Conservation (phyloP, 2,888 invertebrate genomes). For the Eupelmus urozonus region DNA sequence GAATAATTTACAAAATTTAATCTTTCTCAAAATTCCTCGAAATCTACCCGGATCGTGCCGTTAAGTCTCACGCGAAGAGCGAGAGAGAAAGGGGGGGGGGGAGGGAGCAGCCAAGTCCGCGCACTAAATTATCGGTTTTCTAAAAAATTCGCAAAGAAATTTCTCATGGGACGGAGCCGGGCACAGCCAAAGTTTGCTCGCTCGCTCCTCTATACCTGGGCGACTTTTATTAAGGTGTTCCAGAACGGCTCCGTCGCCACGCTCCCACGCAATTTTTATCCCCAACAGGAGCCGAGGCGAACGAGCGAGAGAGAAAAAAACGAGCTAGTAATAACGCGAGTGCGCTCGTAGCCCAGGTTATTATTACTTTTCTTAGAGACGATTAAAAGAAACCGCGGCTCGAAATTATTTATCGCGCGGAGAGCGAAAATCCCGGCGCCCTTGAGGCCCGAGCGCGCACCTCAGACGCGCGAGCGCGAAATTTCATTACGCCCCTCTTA, state of each 20-base stretch:
- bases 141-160: slow-evolving; percentile 50
- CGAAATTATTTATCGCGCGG: slow-evolving; percentile 12
- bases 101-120: neutral
- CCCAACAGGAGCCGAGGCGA: neutral
- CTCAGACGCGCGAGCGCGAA: neutral
- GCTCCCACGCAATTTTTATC: neutral
- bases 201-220: no score
- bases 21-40: neutral
- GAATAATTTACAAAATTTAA: slow-evolving; percentile 24
- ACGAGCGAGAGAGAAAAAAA: neutral
- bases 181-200: slow-evolving; percentile 37
- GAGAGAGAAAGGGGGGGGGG: no score
- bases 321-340: neutral
- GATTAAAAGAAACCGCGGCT: slow-evolving; percentile 1
- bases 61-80: neutral
- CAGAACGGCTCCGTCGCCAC: slow-evolving; percentile 1
- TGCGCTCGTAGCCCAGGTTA: neutral
- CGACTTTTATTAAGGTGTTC: slow-evolving; percentile 52
- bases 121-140: slow-evolving; percentile 50
- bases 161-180: slow-evolving; percentile 40
- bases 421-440: slow-evolving; percentile 10
- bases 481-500: slow-evolving; percentile 46
- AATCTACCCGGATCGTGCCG: slow-evolving; percentile 2
- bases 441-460: neutral
- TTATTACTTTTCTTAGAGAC: slow-evolving; percentile 25